phyloP scores from a whole-genome alignment of 2,113 vertebrate species.

The Tupaia tana region DNA sequence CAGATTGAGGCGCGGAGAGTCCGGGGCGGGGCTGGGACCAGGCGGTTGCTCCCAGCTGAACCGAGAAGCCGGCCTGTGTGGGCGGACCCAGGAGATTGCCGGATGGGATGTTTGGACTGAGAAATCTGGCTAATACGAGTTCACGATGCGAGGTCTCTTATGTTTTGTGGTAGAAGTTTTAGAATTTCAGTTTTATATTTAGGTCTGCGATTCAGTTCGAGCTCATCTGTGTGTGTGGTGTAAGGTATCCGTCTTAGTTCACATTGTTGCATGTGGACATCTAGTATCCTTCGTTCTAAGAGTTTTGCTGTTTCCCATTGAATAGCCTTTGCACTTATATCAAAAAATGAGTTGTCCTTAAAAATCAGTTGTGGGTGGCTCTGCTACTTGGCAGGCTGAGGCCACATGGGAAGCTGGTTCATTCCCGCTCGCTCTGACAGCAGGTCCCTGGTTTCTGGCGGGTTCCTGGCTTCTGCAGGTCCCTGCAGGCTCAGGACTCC shows the following conservation, averaged over 20 bases:
- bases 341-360: background rate
- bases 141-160: background rate
- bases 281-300: background rate
- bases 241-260: background rate
- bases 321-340: background rate
- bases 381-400: no score
- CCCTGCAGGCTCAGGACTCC: no score
- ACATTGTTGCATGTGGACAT: background rate
- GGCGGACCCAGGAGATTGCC: no score
- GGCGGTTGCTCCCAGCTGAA: no score
- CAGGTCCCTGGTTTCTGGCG: no score
- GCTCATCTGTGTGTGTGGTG: background rate
- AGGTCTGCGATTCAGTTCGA: background rate
- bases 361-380: background rate
- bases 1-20: background rate
- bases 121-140: background rate
- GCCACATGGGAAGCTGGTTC: no score
- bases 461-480: no score
- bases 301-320: background rate
- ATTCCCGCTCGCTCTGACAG: no score
- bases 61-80: no score
- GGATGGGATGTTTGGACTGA: background rate
- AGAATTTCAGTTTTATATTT: background rate
- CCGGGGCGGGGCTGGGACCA: background rate
- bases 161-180: background rate